Conservation (phyloP, 2,797 vertebrate genomes). For the Xerus rutilus region DNA sequence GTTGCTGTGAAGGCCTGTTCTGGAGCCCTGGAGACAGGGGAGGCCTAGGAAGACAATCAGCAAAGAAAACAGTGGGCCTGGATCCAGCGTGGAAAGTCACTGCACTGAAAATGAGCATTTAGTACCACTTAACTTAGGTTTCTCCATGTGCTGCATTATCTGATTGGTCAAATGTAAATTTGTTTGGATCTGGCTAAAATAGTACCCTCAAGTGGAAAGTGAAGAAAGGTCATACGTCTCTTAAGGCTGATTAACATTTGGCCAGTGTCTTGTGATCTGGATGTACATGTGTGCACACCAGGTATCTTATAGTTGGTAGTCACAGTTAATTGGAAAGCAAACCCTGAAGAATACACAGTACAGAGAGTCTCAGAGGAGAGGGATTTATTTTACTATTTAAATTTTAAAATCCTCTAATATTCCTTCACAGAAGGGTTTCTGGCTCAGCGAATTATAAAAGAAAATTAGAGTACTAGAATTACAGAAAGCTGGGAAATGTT, state of each 20-base stretch:
- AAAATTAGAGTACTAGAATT: constrained; percentile 4
- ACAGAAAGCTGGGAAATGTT: not conserved
- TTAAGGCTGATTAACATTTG: not conserved
- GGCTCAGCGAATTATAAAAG: not conserved
- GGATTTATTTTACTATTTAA: not conserved
- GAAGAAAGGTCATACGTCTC: not conserved
- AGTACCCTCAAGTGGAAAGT: not conserved
- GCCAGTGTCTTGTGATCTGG: not conserved
- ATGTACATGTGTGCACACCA: not conserved
- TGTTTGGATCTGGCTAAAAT: not conserved
- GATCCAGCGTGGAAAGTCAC: not conserved
- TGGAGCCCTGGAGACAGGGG: too few species aligned
- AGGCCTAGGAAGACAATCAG: too few species aligned
- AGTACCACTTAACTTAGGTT: not conserved
- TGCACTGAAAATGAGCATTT: not conserved
- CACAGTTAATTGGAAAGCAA: not conserved
- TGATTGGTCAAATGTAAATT: not conserved
- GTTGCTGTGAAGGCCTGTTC: not conserved
- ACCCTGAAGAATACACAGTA: not conserved
- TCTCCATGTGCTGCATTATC: not conserved
- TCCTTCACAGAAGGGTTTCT: constrained; percentile 17
- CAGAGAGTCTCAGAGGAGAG: not conserved
- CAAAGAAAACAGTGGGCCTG: too few species aligned
- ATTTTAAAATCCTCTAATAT: not conserved
- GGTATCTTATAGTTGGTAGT: not conserved